phyloP scores from a whole-genome alignment of 2,888 invertebrate genomes.

The Blastobasis adustella region DNA sequence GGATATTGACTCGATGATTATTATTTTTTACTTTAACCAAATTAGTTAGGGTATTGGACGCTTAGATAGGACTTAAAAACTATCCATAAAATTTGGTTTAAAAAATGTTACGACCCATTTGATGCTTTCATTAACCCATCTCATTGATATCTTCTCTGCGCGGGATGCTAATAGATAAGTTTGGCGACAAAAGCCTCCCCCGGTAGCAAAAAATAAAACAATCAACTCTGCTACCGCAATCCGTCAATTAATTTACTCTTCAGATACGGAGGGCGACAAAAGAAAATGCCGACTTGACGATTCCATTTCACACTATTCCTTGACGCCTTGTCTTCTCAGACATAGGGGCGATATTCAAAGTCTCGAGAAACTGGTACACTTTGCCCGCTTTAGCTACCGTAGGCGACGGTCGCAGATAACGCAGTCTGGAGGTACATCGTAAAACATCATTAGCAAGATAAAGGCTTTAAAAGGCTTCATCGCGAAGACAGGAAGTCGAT shows the following conservation, averaged over 20 bases:
- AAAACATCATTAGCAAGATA: conserved; percentile 73
- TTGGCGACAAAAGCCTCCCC: conserved; percentile 48
- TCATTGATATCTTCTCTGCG: not conserved
- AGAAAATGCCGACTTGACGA: conserved; percentile 10
- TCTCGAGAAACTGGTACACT: too few species aligned
- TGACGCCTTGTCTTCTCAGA: not conserved
- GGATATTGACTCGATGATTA: too few species aligned
- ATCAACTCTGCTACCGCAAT: conserved; percentile 55
- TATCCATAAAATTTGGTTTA: too few species aligned
- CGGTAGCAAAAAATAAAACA: conserved; percentile 50
- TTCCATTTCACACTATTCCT: not conserved
- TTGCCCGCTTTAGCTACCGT: conserved; percentile 51
- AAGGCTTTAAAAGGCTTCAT: conserved; percentile 57
- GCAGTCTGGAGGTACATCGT: conserved; percentile 51
- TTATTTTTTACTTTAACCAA: too few species aligned
- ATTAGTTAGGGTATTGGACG: too few species aligned
- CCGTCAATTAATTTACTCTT: conserved; percentile 58
- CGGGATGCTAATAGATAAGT: conserved; percentile 34
- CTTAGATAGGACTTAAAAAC: too few species aligned
- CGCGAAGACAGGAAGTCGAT: conserved; percentile 44
- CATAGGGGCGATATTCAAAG: too few species aligned
- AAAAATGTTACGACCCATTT: too few species aligned
- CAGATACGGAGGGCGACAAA: conserved; percentile 62
- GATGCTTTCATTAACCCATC: too few species aligned
- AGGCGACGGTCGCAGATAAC: conserved; percentile 59